These are phyloP conservation scores for Andrena bicolor DNA, from an alignment of 2,888 invertebrate species.

Conservation along the genomic window DNA sequence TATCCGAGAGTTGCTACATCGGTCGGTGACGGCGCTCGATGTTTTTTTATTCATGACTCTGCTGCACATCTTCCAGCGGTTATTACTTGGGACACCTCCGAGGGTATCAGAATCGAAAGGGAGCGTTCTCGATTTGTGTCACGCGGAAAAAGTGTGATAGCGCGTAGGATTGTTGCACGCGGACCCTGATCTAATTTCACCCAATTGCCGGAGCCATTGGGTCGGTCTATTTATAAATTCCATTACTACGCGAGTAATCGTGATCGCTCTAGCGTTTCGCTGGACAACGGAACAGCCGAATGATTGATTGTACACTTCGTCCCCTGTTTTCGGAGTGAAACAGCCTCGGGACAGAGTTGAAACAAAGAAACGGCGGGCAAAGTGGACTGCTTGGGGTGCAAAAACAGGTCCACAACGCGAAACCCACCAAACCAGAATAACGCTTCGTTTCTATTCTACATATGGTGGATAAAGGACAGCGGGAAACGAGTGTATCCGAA, in stretches of 20 bases:
- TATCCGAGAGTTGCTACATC: too few relatives aligned
- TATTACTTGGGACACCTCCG: too few relatives aligned
- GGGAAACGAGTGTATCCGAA: background rate
- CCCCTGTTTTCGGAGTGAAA: background rate
- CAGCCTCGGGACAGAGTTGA: background rate
- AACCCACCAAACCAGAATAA: constrained; percentile 56
- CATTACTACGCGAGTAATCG: constrained; percentile 41
- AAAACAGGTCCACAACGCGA: constrained; percentile 44
- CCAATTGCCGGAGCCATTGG: constrained; percentile 47
- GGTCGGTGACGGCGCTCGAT: too few relatives aligned
- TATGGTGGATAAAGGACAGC: background rate
- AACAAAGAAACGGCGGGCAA: background rate
- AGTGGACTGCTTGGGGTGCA: constrained; percentile 25
- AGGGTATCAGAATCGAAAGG: too few relatives aligned
- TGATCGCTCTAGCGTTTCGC: constrained; percentile 22
- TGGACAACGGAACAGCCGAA: constrained; percentile 14
- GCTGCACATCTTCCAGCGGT: too few relatives aligned
- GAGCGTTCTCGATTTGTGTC: background rate
- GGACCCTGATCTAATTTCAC: constrained; percentile 57
- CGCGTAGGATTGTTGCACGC: constrained; percentile 25
- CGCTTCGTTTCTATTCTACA: constrained; percentile 50
- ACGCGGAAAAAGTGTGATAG: constrained; percentile 20
- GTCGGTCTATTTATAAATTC: constrained; percentile 55
- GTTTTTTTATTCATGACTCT: too few relatives aligned
- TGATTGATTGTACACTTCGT: background rate